Evolutionary conservation across 1,140 invertebrate species (phyloP), one percentile per base, ranked within the genome.

Genomic region (Sinonovacula constricta): DNA sequence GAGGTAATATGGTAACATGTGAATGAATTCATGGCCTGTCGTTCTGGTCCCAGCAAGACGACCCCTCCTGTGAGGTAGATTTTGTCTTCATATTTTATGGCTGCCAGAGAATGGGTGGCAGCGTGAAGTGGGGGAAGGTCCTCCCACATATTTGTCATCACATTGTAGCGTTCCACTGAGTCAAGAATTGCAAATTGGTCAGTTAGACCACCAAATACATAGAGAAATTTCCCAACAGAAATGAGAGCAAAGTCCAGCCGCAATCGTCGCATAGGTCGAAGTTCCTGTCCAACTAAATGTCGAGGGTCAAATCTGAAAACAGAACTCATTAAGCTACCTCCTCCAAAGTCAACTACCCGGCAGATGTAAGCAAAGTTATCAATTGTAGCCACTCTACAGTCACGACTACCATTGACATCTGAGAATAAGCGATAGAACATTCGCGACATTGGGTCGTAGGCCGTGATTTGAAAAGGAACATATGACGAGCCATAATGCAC

Each of bases 141-240:
- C 67, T 93, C 92, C 97, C 97, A 98, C 39, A 92, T 92, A 87
- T 96, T 94, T 14, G 93, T 94, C 66, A 94, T 90, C 0, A 96
- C 95, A 92, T 97, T 94, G 89, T 95, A 97, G 81, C 94, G 93
- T 89, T 97, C 96, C 0, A 96, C 95, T 15, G 94, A 94, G 67
- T 95, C 94, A 57, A 97, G 94, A 15, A 95, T 96, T 68, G 94
- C 96, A 90, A 97, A 96, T 82, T 96, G 95, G 2, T 97, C 97
- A 22, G 97, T 95, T 95, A 96, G 97, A 12, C 97, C 97, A 34
- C 97, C 97, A 87, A 98, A 95, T 0, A 96, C 96, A 88, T 96
- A 98, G 60, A 98, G 91, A 85, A 93, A 94, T 45, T 95, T 95
- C 75, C 96, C 94, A 89, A 96, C 93, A 12, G 95, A 94, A 31